phyloP scores from a whole-genome alignment of 2,888 invertebrate genomes.

The Caenorhabditis sp. region DNA sequence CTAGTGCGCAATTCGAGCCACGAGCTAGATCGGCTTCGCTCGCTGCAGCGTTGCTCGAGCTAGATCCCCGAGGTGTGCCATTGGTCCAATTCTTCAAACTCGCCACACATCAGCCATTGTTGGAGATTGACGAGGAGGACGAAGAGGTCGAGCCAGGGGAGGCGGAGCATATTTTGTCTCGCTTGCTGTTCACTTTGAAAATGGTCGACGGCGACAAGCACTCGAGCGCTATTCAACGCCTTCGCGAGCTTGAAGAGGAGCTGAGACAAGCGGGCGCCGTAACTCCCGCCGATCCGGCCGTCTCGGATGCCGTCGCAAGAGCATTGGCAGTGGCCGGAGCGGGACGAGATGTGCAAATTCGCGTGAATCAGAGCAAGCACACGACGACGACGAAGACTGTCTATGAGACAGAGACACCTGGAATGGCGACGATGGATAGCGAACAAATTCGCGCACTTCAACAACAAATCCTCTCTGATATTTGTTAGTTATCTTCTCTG shows the following conservation, averaged over 20 bases:
- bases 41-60: conserved; percentile 52
- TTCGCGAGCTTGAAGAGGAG: conserved; percentile 64
- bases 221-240: conserved; percentile 61
- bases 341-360: conserved; percentile 66
- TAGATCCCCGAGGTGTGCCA: conserved; percentile 51
- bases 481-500: conserved; percentile 50
- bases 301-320: conserved; percentile 64
- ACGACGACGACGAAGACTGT: conserved; percentile 70
- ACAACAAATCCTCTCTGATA: conserved; percentile 62
- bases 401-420: conserved; percentile 70
- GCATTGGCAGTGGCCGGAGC: conserved; percentile 62
- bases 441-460: conserved; percentile 66
- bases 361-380: conserved; percentile 66
- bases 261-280: conserved; percentile 59
- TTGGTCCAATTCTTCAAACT: conserved; percentile 54
- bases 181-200: conserved; percentile 51
- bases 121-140: conserved; percentile 46
- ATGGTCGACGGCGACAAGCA: conserved; percentile 52
- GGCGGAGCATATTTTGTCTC: conserved; percentile 47
- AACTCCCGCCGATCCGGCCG: conserved; percentile 65
- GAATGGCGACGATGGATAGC: conserved; percentile 63
- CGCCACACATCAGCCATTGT: conserved; percentile 36
- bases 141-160: conserved; percentile 45
- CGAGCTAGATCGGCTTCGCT: conserved; percentile 53
- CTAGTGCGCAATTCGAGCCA: conserved; percentile 53